Base-by-base conservation (phyloP, 2,113 vertebrate species). In the Burhinus oedicnemus region DNA sequence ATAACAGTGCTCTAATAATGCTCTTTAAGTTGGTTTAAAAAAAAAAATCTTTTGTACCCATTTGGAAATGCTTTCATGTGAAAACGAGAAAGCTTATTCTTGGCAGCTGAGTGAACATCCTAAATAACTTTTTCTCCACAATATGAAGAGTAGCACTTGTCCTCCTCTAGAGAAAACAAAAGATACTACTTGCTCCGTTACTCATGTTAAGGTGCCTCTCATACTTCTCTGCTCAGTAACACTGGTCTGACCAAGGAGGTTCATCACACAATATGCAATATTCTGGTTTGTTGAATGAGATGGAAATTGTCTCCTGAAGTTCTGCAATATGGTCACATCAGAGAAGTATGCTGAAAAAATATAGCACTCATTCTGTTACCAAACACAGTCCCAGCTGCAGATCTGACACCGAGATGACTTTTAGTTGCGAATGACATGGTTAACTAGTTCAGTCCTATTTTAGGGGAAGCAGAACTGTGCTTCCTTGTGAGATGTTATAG, bases 301-400 rank as follows among this genome's bases (percentile, higher is more conserved):
- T 1, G 38, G 38, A 71, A 83, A 32, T 32, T 32, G 25, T 52
- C 52, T 86, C 52, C 65, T 62, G 32, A 76, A 64, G 12, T 65
- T 89, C 72, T 69, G 72, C 32, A 69, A 5, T 30, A 45, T 9
- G 14, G 20, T 86, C 16, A 21, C 2, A 8, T 27, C 75, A 72
- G 47, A 15, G 20, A 49, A 71, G 7, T 25, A 54, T 19, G 47
- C 44, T 64, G 36, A 36, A 84, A 93, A 89, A 60, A 42, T 9
- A 40, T 0, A 5, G 34, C 9, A 21, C 26, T 66, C 3, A 2
- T 34, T 80, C 21, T n/a, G 36, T 5, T 44, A 19, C 52, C 70
- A 32, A 75, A 6, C 55, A n/a, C 2, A 29, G 36, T 44, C 69
- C n/a, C 30, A 34, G 45, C 57, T 78, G 70, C 55, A 61, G 6